These are phyloP conservation scores for Nymphalis c-album DNA, from an alignment of 2,888 invertebrate species.

Conservation along the genomic window DNA sequence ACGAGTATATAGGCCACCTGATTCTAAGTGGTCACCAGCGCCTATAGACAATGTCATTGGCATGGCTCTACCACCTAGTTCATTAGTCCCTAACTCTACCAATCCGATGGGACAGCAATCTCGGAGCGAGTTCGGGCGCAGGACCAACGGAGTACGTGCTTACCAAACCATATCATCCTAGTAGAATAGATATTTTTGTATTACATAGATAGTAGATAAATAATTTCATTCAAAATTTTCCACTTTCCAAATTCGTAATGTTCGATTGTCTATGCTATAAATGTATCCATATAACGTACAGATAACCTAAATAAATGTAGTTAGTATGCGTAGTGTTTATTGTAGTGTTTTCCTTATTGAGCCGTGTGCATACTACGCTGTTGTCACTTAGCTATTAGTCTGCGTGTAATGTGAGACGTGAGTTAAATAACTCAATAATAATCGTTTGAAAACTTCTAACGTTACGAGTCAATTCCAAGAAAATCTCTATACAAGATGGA, in stretches of 20 bases:
- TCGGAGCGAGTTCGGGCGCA: too few relatives aligned
- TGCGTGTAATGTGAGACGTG: constrained; percentile 16
- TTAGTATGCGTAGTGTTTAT: constrained; percentile 15
- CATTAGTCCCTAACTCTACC: too few relatives aligned
- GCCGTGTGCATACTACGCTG: not conserved
- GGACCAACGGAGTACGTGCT: too few relatives aligned
- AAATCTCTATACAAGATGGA: too few relatives aligned
- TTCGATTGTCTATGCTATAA: not conserved
- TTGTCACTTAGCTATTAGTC: constrained; percentile 10
- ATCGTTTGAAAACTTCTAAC: not conserved
- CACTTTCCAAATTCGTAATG: not conserved
- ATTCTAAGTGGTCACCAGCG: too few relatives aligned
- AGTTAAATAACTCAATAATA: constrained; percentile 5
- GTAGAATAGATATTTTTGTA: too few relatives aligned
- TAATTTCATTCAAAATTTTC: not conserved
- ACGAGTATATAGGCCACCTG: too few relatives aligned
- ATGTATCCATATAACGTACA: not conserved
- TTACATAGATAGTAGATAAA: not conserved
- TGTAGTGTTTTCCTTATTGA: constrained; percentile 22
- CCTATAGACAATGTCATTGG: too few relatives aligned
- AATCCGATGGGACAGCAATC: too few relatives aligned
- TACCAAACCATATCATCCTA: too few relatives aligned
- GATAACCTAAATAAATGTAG: not conserved
- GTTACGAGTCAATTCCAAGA: too few relatives aligned
- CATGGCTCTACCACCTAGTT: too few relatives aligned